Percentiles rank a stretch among this genome's conserved stretches.
phyloP scores from a whole-genome alignment of 1,140 invertebrate species.

The Aphaenogaster rudis region DNA sequence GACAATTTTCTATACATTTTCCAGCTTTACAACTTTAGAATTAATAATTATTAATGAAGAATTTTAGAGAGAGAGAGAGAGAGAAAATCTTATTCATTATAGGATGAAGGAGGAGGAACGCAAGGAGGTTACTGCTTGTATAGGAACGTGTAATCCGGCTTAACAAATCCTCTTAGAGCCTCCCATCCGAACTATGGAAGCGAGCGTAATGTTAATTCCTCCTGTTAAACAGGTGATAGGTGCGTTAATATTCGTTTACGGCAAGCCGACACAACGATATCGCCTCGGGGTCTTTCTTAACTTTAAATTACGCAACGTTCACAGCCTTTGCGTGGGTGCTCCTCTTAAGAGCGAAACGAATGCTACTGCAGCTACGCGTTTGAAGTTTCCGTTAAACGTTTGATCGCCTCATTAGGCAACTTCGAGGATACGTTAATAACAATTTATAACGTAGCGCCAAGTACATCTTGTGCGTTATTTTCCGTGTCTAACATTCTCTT shows the following conservation, averaged over 20 bases:
- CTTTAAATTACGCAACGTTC: constrained; percentile 56
- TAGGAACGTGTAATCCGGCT: constrained; percentile 53
- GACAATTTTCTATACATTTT: constrained; percentile 7
- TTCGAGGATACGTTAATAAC: constrained; percentile 48
- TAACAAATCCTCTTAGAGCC: constrained; percentile 59
- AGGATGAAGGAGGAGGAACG: background rate
- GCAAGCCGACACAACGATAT: constrained; percentile 49
- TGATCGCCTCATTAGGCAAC: constrained; percentile 49
- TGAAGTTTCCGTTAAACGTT: constrained; percentile 37
- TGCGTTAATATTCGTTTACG: constrained; percentile 56
- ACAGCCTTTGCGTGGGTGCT: constrained; percentile 11
- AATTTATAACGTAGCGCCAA: constrained; percentile 27
- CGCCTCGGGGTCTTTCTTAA: constrained; percentile 48
- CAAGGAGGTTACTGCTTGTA: constrained; percentile 35
- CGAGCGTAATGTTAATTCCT: constrained; percentile 52
- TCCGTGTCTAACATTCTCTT: constrained; percentile 3
- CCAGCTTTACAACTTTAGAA: constrained; percentile 6
- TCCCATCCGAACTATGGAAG: constrained; percentile 25
- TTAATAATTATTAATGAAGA: constrained; percentile 30
- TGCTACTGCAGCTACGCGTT: constrained; percentile 31
- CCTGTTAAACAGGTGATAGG: constrained; percentile 55
- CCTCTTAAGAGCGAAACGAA: constrained; percentile 9
- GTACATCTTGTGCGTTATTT: background rate
- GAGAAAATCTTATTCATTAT: background rate
- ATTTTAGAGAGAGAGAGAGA: background rate